Evolutionary conservation across 37 sponge, comb jelly and placozoan species (phyloP).

Genomic region (Beroe forskalii): DNA sequence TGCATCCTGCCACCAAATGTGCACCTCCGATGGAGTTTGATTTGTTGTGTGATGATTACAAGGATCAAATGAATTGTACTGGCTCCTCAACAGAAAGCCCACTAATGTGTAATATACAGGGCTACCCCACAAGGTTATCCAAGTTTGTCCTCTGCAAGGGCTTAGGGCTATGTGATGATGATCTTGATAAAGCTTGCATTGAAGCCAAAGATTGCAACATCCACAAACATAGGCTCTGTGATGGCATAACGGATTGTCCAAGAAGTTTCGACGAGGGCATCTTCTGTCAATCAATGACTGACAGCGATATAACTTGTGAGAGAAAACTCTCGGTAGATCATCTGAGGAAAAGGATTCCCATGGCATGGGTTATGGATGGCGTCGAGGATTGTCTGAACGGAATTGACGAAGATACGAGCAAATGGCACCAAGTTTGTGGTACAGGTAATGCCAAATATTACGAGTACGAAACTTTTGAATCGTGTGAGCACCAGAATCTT

Average conservation of each 20-base stretch:
- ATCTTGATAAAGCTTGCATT: not conserved
- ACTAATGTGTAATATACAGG: not conserved
- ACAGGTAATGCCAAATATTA: not conserved
- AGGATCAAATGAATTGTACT: not conserved
- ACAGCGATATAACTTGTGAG: not conserved
- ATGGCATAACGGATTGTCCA: not conserved
- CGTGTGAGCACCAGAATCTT: not conserved
- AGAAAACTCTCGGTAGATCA: not conserved
- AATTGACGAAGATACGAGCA: not conserved
- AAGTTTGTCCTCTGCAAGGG: not conserved
- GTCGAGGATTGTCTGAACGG: not conserved
- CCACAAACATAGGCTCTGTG: conserved; percentile 36
- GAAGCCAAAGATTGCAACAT: not conserved
- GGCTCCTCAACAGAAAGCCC: not conserved
- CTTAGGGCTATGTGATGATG: not conserved
- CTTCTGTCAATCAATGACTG: not conserved
- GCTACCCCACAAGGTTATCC: not conserved
- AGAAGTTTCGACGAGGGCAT: not conserved
- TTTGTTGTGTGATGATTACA: not conserved
- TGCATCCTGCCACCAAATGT: not conserved
- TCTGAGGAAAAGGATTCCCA: not conserved
- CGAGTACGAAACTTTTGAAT: not conserved
- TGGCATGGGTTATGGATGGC: not conserved
- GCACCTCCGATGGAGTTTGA: not conserved
- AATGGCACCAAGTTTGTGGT: not conserved